A percentile compares a stretch with the other conserved stretches of the same genome.
Conservation (phyloP, 2,888 invertebrate genomes). For the Cantharis lateralis region DNA sequence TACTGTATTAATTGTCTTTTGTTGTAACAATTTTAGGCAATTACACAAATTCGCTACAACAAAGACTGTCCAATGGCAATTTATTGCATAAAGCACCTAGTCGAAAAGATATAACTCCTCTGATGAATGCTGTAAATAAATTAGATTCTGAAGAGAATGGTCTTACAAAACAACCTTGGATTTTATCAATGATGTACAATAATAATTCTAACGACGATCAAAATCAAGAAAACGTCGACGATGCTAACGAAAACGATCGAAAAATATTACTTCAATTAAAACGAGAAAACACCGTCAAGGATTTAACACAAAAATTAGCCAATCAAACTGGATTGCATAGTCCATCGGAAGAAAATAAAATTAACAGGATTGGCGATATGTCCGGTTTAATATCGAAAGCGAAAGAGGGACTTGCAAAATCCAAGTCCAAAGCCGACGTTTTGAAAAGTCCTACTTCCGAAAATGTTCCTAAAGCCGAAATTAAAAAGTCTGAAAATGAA, state of each 20-base stretch:
- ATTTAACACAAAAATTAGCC: conserved; percentile 82
- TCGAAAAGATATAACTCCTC: conserved; percentile 60
- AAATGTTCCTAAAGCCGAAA: conserved; percentile 64
- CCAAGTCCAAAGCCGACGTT: conserved; percentile 80
- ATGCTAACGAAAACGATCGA: conserved; percentile 57
- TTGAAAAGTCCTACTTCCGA: conserved; percentile 73
- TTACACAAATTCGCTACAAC: conserved; percentile 63
- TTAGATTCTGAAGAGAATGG: conserved; percentile 58
- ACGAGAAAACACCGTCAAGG: conserved; percentile 85
- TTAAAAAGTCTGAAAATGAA: conserved; percentile 90
- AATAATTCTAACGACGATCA: conserved; percentile 57
- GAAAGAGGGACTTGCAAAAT: conserved; percentile 87
- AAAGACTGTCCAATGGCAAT: conserved; percentile 65
- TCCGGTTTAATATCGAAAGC: conserved; percentile 91
- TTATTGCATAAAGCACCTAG: conserved; percentile 55
- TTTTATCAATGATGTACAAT: conserved; percentile 45
- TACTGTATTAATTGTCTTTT: neutral
- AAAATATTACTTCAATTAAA: conserved; percentile 71
- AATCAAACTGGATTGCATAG: conserved; percentile 67
- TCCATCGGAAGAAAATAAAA: conserved; percentile 62
- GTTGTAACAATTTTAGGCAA: conserved; percentile 54
- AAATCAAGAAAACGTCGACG: conserved; percentile 60
- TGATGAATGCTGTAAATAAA: conserved; percentile 62
- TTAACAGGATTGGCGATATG: conserved; percentile 77
- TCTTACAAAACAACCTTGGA: conserved; percentile 53